phyloP scores from a whole-genome alignment of 2,113 vertebrate genomes.

The Catharus fuscescens region DNA sequence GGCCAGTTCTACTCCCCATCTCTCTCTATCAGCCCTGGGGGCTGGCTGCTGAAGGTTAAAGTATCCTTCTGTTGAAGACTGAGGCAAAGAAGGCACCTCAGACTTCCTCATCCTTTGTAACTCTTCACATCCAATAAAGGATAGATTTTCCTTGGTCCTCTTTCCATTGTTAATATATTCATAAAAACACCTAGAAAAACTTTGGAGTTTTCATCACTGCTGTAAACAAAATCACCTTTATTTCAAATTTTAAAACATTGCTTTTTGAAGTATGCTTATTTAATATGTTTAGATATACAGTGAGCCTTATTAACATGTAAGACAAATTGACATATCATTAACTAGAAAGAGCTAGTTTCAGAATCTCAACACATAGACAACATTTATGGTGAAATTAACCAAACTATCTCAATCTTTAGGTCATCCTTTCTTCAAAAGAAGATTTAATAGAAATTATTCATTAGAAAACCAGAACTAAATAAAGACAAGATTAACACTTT shows the following conservation, averaged over 20 bases:
- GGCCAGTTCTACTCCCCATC: background rate
- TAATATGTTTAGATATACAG: background rate
- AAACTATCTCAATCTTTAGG: background rate
- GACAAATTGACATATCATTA: background rate
- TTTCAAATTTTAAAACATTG: background rate
- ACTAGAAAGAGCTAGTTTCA: background rate
- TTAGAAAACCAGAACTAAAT: background rate
- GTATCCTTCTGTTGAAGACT: background rate
- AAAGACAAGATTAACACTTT: background rate
- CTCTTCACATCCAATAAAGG: background rate
- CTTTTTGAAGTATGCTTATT: background rate
- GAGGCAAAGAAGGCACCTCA: background rate
- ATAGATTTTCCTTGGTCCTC: background rate
- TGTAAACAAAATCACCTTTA: background rate
- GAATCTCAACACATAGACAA: background rate
- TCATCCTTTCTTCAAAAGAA: background rate
- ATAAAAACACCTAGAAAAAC: background rate
- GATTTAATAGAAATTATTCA: background rate
- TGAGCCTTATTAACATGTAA: background rate
- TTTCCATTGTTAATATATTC: background rate
- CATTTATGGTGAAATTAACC: background rate
- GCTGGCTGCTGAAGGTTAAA: background rate
- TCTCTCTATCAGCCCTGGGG: background rate
- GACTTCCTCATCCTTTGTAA: background rate
- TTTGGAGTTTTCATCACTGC: background rate